Evolutionary conservation across 2,888 invertebrate genomes (phyloP).

Genomic region (Drosophila anomelani): DNA sequence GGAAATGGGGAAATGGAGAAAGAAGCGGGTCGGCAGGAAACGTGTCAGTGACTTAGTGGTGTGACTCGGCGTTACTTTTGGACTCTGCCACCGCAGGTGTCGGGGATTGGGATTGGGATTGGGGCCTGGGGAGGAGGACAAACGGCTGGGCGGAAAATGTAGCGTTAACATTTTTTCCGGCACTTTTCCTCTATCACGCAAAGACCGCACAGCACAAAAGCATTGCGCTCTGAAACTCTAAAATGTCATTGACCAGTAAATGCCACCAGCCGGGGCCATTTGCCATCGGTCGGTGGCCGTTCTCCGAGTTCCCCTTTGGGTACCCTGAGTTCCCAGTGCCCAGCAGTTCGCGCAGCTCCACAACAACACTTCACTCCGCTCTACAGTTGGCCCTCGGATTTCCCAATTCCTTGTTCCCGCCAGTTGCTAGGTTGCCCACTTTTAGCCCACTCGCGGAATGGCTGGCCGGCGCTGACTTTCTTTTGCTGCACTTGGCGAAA

Average conservation of each 20-base stretch:
- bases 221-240: slow-evolving; percentile 53
- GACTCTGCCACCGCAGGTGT: slow-evolving; percentile 33
- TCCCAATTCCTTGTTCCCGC: slow-evolving; percentile 20
- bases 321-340: slow-evolving; percentile 8
- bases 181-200: slow-evolving; percentile 67
- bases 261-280: slow-evolving; percentile 65
- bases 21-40: slow-evolving; percentile 51
- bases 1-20: slow-evolving; percentile 27
- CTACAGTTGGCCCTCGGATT: slow-evolving; percentile 21
- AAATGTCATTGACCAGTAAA: slow-evolving; percentile 82
- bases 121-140: slow-evolving; percentile 4
- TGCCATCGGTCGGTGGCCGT: slow-evolving; percentile 24
- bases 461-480: slow-evolving; percentile 62
- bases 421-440: slow-evolving; percentile 60
- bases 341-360: slow-evolving; percentile 17
- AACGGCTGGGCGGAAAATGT: slow-evolving; percentile 47
- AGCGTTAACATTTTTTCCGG: slow-evolving; percentile 69
- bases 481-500: slow-evolving; percentile 44
- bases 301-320: slow-evolving; percentile 1
- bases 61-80: slow-evolving; percentile 73
- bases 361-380: neutral
- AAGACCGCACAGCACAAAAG: slow-evolving; percentile 38
- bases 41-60: slow-evolving; percentile 63
- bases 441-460: slow-evolving; percentile 76
- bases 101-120: slow-evolving; percentile 23